Conservation (phyloP, 2,888 invertebrate species). For the Perizoma flavofasciatum region DNA sequence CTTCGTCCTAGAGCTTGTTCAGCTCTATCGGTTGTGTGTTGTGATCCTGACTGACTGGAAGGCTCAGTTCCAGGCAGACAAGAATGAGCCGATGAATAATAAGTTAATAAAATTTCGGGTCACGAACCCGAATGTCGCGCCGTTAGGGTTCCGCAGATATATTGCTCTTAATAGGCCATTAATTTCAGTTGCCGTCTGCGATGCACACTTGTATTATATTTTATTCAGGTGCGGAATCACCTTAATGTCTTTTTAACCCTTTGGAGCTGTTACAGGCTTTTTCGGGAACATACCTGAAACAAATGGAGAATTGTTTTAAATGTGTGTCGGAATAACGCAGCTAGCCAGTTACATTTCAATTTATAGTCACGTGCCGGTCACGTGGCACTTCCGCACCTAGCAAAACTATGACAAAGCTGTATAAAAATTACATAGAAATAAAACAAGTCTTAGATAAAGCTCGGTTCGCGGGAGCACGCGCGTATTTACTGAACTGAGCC, state of each 20-base stretch:
- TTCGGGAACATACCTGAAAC: constrained; percentile 26
- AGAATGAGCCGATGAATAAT: constrained; percentile 32
- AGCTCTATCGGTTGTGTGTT: too few species aligned
- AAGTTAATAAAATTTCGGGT: constrained; percentile 42
- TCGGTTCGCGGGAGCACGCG: too few species aligned
- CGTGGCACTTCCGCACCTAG: too few species aligned
- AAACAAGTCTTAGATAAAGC: too few species aligned
- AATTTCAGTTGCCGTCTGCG: constrained; percentile 37
- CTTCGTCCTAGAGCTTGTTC: too few species aligned
- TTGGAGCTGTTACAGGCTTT: constrained; percentile 20
- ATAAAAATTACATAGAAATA: too few species aligned
- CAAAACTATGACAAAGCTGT: too few species aligned
- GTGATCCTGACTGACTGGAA: too few species aligned
- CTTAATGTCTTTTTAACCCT: constrained; percentile 34
- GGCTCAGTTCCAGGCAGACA: constrained; percentile 4
- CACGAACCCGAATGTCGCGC: constrained; percentile 41
- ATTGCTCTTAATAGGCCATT: constrained; percentile 43
- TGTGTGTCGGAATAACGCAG: background rate
- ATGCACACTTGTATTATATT: constrained; percentile 29
- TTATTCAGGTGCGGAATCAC: constrained; percentile 34
- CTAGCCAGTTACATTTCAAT: too few species aligned
- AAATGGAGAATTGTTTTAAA: constrained; percentile 28
- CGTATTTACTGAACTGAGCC: too few species aligned
- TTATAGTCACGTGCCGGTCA: too few species aligned
- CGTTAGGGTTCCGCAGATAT: constrained; percentile 30